Conservation (phyloP, 2,888 invertebrate species). For the Hydrotaea cyrtoneurina region DNA sequence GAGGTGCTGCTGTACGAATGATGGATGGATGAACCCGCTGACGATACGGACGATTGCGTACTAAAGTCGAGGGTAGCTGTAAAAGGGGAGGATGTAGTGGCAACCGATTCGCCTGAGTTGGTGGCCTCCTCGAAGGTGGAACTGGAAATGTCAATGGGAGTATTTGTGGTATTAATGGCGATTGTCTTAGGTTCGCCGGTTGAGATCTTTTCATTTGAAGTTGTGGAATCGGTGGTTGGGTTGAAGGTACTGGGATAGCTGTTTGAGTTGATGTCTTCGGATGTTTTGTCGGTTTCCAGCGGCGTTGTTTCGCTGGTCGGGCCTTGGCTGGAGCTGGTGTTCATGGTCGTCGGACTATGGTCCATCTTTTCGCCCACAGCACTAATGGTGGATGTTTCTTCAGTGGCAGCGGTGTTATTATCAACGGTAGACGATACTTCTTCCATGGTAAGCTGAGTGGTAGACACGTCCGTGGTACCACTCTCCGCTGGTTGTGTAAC, state of each 20-base stretch:
- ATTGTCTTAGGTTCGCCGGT: slow-evolving; percentile 20
- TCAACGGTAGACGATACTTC: neutral
- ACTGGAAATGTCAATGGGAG: slow-evolving; percentile 8
- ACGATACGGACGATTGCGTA: slow-evolving; percentile 4
- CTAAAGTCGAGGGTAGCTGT: neutral
- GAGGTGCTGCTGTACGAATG: too few relatives aligned
- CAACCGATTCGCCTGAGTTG: neutral
- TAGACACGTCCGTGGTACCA: neutral
- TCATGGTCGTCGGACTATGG: neutral
- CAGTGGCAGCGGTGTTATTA: neutral
- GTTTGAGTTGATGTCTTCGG: neutral
- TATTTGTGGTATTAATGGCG: neutral
- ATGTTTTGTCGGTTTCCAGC: neutral
- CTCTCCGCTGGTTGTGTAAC: neutral
- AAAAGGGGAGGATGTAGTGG: slow-evolving; percentile 14
- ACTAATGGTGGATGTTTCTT: neutral
- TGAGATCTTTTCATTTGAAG: slow-evolving; percentile 30
- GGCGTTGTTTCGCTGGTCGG: neutral
- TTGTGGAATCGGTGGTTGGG: neutral
- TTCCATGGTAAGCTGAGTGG: neutral
- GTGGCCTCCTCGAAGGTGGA: slow-evolving; percentile 29
- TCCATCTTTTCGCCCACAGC: neutral
- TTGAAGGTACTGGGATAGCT: neutral
- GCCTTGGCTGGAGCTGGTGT: neutral
- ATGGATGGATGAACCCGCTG: too few relatives aligned